phyloP scores from a whole-genome alignment of 2,888 invertebrate genomes.

The Malthinus flaveolus region DNA sequence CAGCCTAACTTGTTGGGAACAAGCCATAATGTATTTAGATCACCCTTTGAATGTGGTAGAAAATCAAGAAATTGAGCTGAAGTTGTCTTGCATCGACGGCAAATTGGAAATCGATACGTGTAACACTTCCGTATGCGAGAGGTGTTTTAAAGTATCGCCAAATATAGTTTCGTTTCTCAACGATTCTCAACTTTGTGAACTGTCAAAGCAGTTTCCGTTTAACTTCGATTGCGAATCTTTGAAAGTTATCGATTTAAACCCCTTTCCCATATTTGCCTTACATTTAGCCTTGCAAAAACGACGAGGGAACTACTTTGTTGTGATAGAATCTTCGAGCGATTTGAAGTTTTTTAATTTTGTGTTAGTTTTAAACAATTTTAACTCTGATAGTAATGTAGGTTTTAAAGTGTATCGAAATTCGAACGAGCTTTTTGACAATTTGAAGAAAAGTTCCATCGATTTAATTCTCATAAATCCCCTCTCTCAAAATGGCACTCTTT shows the following conservation, averaged over 20 bases:
- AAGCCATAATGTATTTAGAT: slow-evolving; percentile 69
- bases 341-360: slow-evolving; percentile 50
- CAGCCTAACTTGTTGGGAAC: slow-evolving; percentile 73
- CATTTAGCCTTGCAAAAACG: slow-evolving; percentile 58
- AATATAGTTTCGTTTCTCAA: slow-evolving; percentile 46
- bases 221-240: slow-evolving; percentile 49
- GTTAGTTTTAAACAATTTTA: not conserved
- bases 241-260: slow-evolving; percentile 61
- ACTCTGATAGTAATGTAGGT: not conserved
- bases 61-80: slow-evolving; percentile 48
- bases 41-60: slow-evolving; percentile 49
- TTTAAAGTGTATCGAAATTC: not conserved
- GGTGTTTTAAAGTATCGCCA: slow-evolving; percentile 42
- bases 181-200: slow-evolving; percentile 32
- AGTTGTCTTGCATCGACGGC: slow-evolving; percentile 53
- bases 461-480: slow-evolving; percentile 61
- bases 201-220: slow-evolving; percentile 44
- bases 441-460: slow-evolving; percentile 54
- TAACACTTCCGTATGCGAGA: slow-evolving; percentile 19
- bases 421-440: not conserved
- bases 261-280: slow-evolving; percentile 67
- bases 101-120: slow-evolving; percentile 40
- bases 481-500: slow-evolving; percentile 62
- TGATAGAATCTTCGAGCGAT: slow-evolving; percentile 51
- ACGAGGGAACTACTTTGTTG: slow-evolving; percentile 44